Percentiles rank a stretch among this genome's conserved stretches.
These are phyloP conservation scores for Meriones unguiculatus DNA, from an alignment of 2,113 vertebrate genomes.

Conservation along the genomic window DNA sequence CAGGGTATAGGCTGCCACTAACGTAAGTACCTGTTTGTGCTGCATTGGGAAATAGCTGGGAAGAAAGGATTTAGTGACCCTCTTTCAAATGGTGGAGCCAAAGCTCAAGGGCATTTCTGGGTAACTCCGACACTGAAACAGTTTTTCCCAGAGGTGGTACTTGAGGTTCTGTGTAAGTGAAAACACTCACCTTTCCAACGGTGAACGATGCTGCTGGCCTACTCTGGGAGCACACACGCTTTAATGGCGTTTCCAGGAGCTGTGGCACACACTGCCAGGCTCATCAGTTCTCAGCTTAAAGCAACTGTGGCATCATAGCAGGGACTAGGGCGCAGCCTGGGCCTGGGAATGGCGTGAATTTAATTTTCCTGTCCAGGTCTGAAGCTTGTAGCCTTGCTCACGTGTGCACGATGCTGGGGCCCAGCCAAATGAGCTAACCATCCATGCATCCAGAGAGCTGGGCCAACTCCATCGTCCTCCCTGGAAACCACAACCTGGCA, in stretches of 20 bases:
- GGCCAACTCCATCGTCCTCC: neutral
- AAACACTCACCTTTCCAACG: neutral
- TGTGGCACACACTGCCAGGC: neutral
- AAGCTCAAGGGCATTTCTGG: neutral
- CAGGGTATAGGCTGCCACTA: conserved; percentile 61
- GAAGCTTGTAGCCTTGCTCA: neutral
- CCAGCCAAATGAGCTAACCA: conserved; percentile 42
- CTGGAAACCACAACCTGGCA: conserved; percentile 61
- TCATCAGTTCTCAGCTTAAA: neutral
- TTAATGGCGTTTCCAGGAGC: neutral
- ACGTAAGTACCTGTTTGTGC: conserved; percentile 64
- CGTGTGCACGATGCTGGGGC: neutral
- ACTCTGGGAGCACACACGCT: neutral
- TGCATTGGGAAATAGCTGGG: conserved; percentile 60
- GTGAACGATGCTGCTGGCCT: neutral
- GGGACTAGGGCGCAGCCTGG: neutral
- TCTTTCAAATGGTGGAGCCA: conserved; percentile 29
- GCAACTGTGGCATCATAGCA: neutral
- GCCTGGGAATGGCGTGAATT: neutral
- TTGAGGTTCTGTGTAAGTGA: neutral
- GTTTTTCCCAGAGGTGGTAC: neutral
- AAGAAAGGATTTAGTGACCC: conserved; percentile 54
- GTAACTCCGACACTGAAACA: conserved; percentile 14
- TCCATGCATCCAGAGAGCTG: neutral
- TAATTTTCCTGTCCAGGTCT: neutral